Evolutionary conservation across 2,888 invertebrate species (phyloP), one percentile per base, ranked within the genome.

Genomic region (Cerceris rybyensis): DNA sequence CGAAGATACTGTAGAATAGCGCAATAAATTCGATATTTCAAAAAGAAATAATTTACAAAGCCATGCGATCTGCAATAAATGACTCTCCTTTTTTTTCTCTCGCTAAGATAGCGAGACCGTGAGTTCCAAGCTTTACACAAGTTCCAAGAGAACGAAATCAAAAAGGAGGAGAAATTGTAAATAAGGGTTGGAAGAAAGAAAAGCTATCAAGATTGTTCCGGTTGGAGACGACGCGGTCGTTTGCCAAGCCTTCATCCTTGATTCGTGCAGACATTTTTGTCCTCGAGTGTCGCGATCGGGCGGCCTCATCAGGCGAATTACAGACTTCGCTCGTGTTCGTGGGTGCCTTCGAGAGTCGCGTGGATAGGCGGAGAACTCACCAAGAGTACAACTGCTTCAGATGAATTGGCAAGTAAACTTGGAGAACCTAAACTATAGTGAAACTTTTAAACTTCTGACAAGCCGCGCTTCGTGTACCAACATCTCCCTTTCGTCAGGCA

Each of bases 231-330:
- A 75, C 76, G 82, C 86, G 86, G 87, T 86, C 88, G 86, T 86
- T 88, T 85, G 83, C 77, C 81, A 82, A 75, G 75, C 67, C 76
- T 88, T 85, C 86, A 82, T 83, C 88, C 85, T 88, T 84, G 86
- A 84, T 88, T 89, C 81, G 87, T 78, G 84, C 80, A 76, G 86
- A 85, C 85, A 89, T 90, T 91, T 90, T 90, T 90, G 88, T 89
- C 86, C 80, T 78, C 86, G 88, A 89, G 89, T 92, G 92, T 92
- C 92, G 92, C 90, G 84, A 86, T 88, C 88, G 86, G 88, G 91
- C 91, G 92, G 92, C 91, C 90, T 92, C 92, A 92, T 92, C 92
- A 91, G 80, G 87, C 79, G 92, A 90, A 92, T 92, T 92, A 92
- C 92, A 91, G 91, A 88, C 90, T 88, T 86, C 85, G 88, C 85